Base-by-base conservation (phyloP, 2,888 invertebrate species). In the Phengaris alcon region DNA sequence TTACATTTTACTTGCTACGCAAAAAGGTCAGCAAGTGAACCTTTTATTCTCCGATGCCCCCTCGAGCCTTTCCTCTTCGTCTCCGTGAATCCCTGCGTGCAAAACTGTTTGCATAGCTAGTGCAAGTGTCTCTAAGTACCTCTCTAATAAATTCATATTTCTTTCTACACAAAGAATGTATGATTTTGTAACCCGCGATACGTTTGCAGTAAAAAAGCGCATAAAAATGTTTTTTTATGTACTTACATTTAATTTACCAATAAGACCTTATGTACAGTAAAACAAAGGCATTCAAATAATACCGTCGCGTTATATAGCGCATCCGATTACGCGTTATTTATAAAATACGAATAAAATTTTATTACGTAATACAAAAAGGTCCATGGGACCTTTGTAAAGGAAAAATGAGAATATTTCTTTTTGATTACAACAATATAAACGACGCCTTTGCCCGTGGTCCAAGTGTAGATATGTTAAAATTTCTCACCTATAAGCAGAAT, bases 401-500 rank as follows among this genome's bases (percentile, higher is more conserved):
- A 86, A 88, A 91, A 91, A 91, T 90, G 90, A 83, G 90, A 88
- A 91, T 93, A 93, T 93, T 91, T 93, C 92, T 91, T 93, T 93
- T 93, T 93, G 91, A 93, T 93, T 93, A 93, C 91, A 91, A 92
- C 91, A 91, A 92, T 93, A 91, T 90, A 91, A 91, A 91, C 89
- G 89, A 88, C 87, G 85, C 86, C 87, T 88, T 88, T 83, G 78
- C 79, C 77, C 73, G 69, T 79, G 87, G 76, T 77, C 73, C 77
- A 74, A 75, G 79, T 75, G 76, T 22, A 0, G 78, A 80, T 81
- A 79, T 68, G 46, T 57, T 73, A 13, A 1, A 75, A 74, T 48
- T 22, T 22, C 9, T 22, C 8, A 22, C 59, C 22, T 22, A 22
- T 22, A 22, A 15, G 35, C 9, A 10, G 2, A 10, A 22, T 10